Base-by-base conservation (phyloP, 2,797 vertebrate species). In the Halcyon leucocephala region DNA sequence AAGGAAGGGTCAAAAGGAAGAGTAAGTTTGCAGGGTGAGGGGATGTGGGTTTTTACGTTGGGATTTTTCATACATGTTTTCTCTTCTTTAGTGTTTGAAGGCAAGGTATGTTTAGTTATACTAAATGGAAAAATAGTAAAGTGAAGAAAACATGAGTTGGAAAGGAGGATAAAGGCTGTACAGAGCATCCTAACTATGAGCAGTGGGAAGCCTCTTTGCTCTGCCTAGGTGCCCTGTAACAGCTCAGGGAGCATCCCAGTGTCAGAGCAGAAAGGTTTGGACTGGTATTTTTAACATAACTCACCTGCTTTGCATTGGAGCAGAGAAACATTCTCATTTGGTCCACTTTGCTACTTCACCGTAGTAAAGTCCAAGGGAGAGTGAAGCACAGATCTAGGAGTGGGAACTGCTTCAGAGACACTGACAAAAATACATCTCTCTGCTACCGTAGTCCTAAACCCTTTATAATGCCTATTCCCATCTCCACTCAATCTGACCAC, bases 91-190 rank as follows among this genome's bases (percentile, higher is more conserved):
- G 54, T 71, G 67, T 92, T 64, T 86, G 71, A 94, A 82, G 44
- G n/a, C 57, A 48, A 76, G 82, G 29, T 52, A 80, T 85, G 41
- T 61, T 94, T 89, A 93, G 79, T 94, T 87, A 91, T 95, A 76
- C 17, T 86, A 86, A 91, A 86, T 61, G 87, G 51, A 83, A 79
- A 80, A 71, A 64, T 22, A 83, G 54, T 49, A 12, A 90, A 93
- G 55, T 61, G 61, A 95, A 88, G 21, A 82, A 76, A 85, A 26
- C 24, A 16, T 15, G 4, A 26, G 84, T 89, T 89, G 76, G 64
- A 33, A 12, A 62, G 64, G 33, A 42, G 79, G 89, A 91, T 33
- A 60, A 90, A 62, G 31, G 29, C 29, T 41, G 17, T 55, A n/a
- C 28, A 31, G 37, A 51, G 31, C 29, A 79, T 42, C 42, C 52